A percentile compares a stretch with the other conserved stretches of the same genome.
Conservation (phyloP, 2,113 vertebrate genomes). For the Lucifuga dentata region DNA sequence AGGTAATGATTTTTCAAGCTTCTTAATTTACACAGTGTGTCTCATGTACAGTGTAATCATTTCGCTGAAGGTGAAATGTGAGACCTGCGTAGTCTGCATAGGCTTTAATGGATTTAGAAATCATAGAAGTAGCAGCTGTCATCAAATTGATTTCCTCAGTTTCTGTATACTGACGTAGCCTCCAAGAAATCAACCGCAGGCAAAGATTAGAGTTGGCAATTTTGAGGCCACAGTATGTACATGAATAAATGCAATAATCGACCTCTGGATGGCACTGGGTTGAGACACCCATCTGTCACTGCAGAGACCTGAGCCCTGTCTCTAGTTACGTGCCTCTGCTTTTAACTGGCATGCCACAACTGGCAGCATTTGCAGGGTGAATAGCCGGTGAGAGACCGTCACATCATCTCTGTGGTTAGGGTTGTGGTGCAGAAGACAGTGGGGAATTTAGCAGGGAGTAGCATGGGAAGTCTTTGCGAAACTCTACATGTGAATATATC, state of each 20-base stretch:
- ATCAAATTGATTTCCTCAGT: constrained; percentile 31
- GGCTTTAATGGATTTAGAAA: constrained; percentile 26
- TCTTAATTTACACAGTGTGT: constrained; percentile 28
- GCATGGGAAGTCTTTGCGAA: too few relatives aligned
- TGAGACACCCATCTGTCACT: too few relatives aligned
- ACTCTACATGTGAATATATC: too few relatives aligned
- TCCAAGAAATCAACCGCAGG: constrained; percentile 11
- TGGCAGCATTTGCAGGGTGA: constrained; percentile 20
- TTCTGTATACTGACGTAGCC: background rate
- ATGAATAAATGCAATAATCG: background rate
- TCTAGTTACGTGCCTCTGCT: constrained; percentile 1
- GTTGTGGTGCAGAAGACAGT: background rate
- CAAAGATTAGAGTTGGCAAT: constrained; percentile 19
- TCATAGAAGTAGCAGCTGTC: constrained; percentile 14
- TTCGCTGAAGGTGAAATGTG: background rate
- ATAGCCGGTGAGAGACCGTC: background rate
- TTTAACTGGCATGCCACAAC: background rate
- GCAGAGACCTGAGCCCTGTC: constrained; percentile 11
- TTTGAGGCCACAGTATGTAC: background rate
- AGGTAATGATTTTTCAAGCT: constrained; percentile 35
- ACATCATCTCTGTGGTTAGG: background rate
- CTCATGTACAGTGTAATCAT: background rate
- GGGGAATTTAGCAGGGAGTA: too few relatives aligned
- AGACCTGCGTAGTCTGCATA: constrained; percentile 11
- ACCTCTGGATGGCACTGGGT: too few relatives aligned